Evolutionary conservation across 2,113 vertebrate species (phyloP).

Genomic region (Heterocephalus glaber): DNA sequence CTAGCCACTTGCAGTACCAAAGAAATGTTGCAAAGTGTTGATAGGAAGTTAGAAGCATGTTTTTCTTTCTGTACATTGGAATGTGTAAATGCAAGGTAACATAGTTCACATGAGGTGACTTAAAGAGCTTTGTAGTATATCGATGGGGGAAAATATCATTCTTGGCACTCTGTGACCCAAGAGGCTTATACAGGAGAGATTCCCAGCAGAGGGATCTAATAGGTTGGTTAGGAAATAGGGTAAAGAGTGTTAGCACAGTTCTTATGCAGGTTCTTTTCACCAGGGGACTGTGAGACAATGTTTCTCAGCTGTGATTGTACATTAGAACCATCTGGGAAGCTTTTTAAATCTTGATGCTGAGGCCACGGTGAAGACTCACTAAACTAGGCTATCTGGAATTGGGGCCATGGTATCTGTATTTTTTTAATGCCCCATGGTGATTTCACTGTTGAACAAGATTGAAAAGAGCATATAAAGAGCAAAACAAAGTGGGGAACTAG

Average conservation of each 20-base stretch:
- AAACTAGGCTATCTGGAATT: not conserved
- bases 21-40: constrained; percentile 22
- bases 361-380: not conserved
- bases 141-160: constrained; percentile 10
- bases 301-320: not conserved
- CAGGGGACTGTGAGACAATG: not conserved
- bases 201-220: not conserved
- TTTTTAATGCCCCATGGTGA: not conserved
- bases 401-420: not conserved
- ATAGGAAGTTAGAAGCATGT: constrained; percentile 27
- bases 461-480: constrained; percentile 3
- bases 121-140: constrained; percentile 55
- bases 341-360: not conserved
- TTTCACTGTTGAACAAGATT: not conserved
- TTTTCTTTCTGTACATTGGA: constrained; percentile 39
- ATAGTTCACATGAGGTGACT: not conserved
- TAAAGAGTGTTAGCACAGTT: not conserved
- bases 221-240: not conserved
- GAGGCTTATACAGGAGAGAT: constrained; percentile 57
- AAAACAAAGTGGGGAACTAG: not conserved
- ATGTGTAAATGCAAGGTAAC: not conserved
- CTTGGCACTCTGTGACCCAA: constrained; percentile 63
- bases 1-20: not conserved
- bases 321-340: not conserved
- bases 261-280: not conserved